Base-by-base conservation (phyloP, 2,888 invertebrate species). In the Leucophenga maculata region DNA sequence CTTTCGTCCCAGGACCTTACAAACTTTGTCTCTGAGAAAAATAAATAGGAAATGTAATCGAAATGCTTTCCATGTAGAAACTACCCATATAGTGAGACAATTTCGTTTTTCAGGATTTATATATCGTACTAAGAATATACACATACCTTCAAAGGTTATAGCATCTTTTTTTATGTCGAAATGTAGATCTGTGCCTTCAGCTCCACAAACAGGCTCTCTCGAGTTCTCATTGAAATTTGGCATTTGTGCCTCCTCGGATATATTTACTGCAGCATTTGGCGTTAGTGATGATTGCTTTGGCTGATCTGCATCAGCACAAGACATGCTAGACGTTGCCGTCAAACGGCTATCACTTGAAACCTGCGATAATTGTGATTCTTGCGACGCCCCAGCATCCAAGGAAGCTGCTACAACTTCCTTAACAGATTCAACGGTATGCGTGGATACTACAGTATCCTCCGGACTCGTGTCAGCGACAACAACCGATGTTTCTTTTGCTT, bases 331-430 rank as follows among this genome's bases (percentile, higher is more conserved):
- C 14, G 78, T 75, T 6, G 83, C 81, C 8, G 80, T 80, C 3
- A 80, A 66, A 6, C 82, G 89, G 69, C 91, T 92, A 70, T 91
- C 91, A 4, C 91, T 92, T 26, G 92, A 92, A 18, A 92, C 91
- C 83, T 91, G 91, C 0, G 92, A 92, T 0, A 91, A 83, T 65
- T 92, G 91, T 0, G 92, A 91, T 72, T 93, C 92, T 72, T 93
- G 92, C 78, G 84, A 81, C 83, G 78, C 88, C 80, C 85, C 90
- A 89, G 89, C 90, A 72, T 79, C 83, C 64, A 77, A 69, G 67
- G 79, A 76, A 18, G 75, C 76, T 69, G 66, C 74, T 16, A 79
- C 69, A 48, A 79, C 78, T 44, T 83, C 80, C 4, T 76, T 83
- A 0, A 75, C 46, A 0, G 83, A 79, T 64, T 81, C 79, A 39